Evolutionary conservation across 2,797 vertebrate genomes (phyloP), one percentile per base, ranked within the genome.

Genomic region (Sebastes umbrosus): DNA sequence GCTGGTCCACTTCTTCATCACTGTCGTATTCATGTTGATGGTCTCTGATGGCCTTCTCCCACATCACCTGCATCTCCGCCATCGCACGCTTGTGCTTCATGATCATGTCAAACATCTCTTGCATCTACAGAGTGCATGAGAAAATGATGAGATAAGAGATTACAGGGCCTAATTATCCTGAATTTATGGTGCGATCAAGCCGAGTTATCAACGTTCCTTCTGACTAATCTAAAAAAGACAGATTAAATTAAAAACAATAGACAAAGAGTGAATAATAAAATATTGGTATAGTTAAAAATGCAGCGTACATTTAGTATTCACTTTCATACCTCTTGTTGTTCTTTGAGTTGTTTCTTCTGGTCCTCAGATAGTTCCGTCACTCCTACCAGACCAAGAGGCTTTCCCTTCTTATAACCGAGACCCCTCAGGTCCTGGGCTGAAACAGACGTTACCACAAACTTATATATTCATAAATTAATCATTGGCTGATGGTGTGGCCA

Each of bases 61-160:
- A 99, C 96, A 99, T 96, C 75, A 96, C 80, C 92, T 99, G 98
- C 98, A 99, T 97, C 73, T 99, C 99, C 88, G 98, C 98, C 98
- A 99, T 99, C 0, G 97, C 97, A 0, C 94, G 96, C 91, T 99
- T 99, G 93, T 99, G 99, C 91, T 98, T 97, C 97, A 99, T 98
- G 87, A 99, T 99, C 96, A 99, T 96, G 43, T 99, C 97, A 0
- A 97, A 99, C 97, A 99, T 99, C 92, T 99, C 98, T 93, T 99
- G 99, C 99, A 99, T 99, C 99, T 99, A 85, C 1, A 54, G 29
- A 52, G 24, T 5, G 73, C 31, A 13, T 43, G 25, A 75, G 50
- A 59, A 5, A 14, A 52, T 20, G 6, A 46, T 46, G 50, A 9
- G 50, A 52, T 52, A 65, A 39, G 7, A 36, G 6, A 58, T 57